phyloP scores from a whole-genome alignment of 2,113 vertebrate species.

The Tamias sibiricus region DNA sequence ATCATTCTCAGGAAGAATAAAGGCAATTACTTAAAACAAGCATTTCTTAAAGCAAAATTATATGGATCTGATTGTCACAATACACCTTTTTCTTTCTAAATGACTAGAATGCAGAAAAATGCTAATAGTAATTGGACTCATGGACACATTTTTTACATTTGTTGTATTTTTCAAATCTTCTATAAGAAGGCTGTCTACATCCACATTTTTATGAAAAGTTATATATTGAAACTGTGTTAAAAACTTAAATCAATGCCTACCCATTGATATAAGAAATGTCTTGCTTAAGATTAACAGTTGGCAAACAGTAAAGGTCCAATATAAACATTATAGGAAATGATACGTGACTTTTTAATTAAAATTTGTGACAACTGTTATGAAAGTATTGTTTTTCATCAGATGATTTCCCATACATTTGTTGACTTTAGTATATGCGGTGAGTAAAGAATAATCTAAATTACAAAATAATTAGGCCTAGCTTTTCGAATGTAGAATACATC shows the following conservation, averaged over 20 bases:
- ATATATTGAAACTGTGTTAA: background rate
- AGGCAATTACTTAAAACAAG: background rate
- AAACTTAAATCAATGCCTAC: constrained; percentile 57
- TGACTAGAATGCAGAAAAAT: background rate
- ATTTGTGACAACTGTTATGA: constrained; percentile 65
- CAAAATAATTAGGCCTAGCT: constrained; percentile 70
- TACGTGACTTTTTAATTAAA: constrained; percentile 56
- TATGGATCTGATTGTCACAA: background rate
- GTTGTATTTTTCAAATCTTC: background rate
- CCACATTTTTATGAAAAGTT: constrained; percentile 32
- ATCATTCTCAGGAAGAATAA: constrained; percentile 23
- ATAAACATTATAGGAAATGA: constrained; percentile 62
- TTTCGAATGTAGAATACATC: constrained; percentile 76
- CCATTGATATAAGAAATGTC: constrained; percentile 56
- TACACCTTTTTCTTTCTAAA: background rate
- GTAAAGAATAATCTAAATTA: constrained; percentile 71
- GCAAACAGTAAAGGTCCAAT: constrained; percentile 77
- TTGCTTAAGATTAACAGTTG: constrained; percentile 76
- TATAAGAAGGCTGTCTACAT: background rate
- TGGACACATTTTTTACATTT: background rate
- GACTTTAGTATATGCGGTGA: constrained; percentile 58
- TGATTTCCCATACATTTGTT: constrained; percentile 18
- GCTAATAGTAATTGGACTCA: background rate
- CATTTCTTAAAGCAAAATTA: constrained; percentile 31
- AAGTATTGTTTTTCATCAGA: constrained; percentile 61